phyloP scores from a whole-genome alignment of 2,113 vertebrate species.

The Equus quagga region DNA sequence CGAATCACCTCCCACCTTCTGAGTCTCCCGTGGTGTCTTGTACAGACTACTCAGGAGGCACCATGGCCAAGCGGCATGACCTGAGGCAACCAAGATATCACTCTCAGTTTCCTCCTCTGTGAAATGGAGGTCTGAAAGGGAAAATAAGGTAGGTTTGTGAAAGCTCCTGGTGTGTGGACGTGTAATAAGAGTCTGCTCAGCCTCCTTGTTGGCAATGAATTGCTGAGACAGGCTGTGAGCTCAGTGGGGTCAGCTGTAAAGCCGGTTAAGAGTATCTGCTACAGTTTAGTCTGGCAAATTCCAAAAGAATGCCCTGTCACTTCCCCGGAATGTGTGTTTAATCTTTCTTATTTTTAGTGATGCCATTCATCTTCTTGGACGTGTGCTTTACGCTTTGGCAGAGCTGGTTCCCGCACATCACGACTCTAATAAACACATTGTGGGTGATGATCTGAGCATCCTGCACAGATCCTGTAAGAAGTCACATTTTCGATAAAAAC shows the following conservation, averaged over 20 bases:
- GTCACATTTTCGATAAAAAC: neutral
- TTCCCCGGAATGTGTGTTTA: constrained; percentile 52
- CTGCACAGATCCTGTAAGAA: neutral
- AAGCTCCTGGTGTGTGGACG: rapidly evolving
- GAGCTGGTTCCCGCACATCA: neutral
- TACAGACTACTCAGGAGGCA: neutral
- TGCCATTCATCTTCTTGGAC: neutral
- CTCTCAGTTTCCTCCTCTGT: neutral
- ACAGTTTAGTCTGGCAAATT: constrained; percentile 64
- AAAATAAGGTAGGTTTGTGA: neutral
- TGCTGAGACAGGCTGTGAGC: neutral
- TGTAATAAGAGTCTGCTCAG: neutral
- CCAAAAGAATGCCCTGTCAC: neutral
- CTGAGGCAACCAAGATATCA: rapidly evolving
- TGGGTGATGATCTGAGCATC: neutral
- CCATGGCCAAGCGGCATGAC: rapidly evolving
- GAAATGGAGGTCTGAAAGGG: neutral
- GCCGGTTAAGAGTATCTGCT: neutral
- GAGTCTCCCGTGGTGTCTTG: neutral
- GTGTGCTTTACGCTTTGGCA: neutral
- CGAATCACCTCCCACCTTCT: neutral
- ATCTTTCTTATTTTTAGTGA: constrained; percentile 9
- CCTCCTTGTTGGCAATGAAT: rapidly evolving
- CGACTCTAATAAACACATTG: neutral
- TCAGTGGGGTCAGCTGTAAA: neutral